These are phyloP conservation scores for Eptesicus fuscus DNA, from an alignment of 2,113 vertebrate genomes.

Conservation along the genomic window DNA sequence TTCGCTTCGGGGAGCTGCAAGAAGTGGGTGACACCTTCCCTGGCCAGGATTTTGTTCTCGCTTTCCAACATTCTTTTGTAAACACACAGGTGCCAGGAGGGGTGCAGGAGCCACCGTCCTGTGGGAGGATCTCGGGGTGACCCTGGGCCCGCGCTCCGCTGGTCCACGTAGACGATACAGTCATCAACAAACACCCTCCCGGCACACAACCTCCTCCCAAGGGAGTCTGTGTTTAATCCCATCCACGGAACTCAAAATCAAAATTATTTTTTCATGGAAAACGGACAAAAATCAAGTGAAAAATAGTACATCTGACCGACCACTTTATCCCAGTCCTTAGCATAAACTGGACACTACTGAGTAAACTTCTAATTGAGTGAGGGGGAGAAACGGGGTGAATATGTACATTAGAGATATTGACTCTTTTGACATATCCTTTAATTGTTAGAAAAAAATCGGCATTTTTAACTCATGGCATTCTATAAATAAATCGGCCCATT, in stretches of 20 bases:
- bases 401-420: not conserved
- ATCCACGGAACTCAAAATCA: not conserved
- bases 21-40: slow-evolving; percentile 91
- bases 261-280: not conserved
- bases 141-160: accelerated
- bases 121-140: not conserved
- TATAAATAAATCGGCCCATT: not conserved
- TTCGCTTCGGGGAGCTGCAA: slow-evolving; percentile 87
- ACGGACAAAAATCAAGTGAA: not conserved
- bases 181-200: not conserved
- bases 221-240: not conserved
- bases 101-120: slow-evolving; percentile 87
- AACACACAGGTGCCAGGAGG: slow-evolving; percentile 93
- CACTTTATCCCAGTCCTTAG: not conserved
- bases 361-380: not conserved
- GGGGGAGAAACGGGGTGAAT: not conserved
- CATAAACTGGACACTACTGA: not conserved
- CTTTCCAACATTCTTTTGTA: slow-evolving; percentile 97
- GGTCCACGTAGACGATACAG: accelerated
- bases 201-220: too few species aligned
- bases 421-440: not conserved
- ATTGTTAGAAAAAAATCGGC: not conserved
- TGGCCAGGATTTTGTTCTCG: slow-evolving; percentile 92
- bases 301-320: not conserved
- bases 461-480: slow-evolving; percentile 6